These are phyloP conservation scores for Argya squamiceps DNA, from an alignment of 2,797 vertebrate genomes.

Conservation along the genomic window DNA sequence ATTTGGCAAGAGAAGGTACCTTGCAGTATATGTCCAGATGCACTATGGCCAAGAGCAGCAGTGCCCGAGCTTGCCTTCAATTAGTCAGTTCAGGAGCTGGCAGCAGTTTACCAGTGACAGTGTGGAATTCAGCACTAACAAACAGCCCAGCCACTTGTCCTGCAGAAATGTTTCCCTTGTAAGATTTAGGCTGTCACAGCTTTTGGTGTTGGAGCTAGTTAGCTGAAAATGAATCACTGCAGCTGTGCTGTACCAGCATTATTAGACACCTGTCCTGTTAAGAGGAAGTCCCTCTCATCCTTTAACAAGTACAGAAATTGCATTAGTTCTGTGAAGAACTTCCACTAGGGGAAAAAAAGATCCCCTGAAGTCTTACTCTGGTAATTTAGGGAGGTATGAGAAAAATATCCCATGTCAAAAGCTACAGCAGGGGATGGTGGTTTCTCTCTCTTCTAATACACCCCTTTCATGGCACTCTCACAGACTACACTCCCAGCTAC, in stretches of 20 bases:
- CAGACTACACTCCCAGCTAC: background rate
- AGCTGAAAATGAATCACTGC: background rate
- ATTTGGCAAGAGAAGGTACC: accelerated
- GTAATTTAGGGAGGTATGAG: background rate
- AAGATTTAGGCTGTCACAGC: background rate
- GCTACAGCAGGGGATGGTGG: background rate
- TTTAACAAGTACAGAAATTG: background rate
- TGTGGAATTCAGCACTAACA: background rate
- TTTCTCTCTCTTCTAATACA: background rate
- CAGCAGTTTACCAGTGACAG: background rate
- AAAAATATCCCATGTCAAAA: background rate
- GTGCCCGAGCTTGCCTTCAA: background rate
- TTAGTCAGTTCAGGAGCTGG: background rate
- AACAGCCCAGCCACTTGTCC: background rate
- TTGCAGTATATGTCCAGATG: background rate
- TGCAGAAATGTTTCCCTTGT: background rate
- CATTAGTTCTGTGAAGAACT: background rate
- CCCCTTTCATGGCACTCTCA: accelerated
- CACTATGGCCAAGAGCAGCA: background rate
- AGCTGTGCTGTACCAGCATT: background rate
- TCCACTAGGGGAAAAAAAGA: background rate
- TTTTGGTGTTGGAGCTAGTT: background rate
- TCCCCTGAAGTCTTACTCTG: background rate
- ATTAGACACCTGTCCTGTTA: background rate
- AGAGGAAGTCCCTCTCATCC: background rate